Base-by-base conservation (phyloP, 2,888 invertebrate genomes). In the Erebia epiphron region DNA sequence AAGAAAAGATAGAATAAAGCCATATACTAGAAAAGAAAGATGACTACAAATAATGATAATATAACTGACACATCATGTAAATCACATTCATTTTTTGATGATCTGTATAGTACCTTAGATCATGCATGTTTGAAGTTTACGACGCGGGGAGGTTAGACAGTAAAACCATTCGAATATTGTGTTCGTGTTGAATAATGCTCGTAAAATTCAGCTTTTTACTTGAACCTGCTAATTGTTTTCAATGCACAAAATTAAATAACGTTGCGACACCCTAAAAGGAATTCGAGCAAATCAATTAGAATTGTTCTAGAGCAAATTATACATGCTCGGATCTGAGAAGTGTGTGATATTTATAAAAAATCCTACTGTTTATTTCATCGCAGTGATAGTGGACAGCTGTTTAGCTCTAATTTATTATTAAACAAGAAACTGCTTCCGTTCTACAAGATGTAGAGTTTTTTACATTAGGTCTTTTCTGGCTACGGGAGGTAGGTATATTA, bases 331-430 rank as follows among this genome's bases (percentile, higher is more conserved):
- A 46, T 13, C 11, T 46, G 46, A 46, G 13, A 43, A 64, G 49
- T 64, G 58, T 64, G 41, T 58, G 60, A 41, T 60, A 69, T 69
- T 58, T 60, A 69, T 69, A 65, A 69, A 43, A 65, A 65, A 63
- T 13, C 13, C 13, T 46, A 54, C 35, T 60, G 64, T 63, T 16
- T 43, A 16, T 21, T 60, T 54, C 18, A 61, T 9, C 65, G n/a
- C 26, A 58, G 52, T 61, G 16, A 61, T 69, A 58, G 54, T 16
- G 58, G 16, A 69, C 69, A 66, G 69, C 69, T 61, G 65, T 69
- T 69, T 43, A 35, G 64, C 69, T 52, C 64, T 11, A 35, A 63
- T 14, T 26, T 63, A 26, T 26, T 26, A 63, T 26, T 21, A 14
- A 8, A 58, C 13, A 35, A 35, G 57, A 58, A 50, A 35, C 46